phyloP scores from a whole-genome alignment of 2,888 invertebrate genomes.

The Andrena camellia region DNA sequence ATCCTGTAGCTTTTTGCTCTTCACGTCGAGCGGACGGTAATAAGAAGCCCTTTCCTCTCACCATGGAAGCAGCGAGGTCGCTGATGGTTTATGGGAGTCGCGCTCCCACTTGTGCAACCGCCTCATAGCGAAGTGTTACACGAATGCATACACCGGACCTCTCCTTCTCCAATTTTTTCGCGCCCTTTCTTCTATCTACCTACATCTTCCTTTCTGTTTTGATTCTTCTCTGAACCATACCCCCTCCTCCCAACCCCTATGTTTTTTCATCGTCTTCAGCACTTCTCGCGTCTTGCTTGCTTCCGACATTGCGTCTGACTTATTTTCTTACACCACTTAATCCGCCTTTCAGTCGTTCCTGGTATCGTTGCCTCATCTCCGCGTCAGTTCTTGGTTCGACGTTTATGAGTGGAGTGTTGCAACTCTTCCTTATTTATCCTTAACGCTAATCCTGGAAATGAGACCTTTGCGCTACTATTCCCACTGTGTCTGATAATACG shows the following conservation, averaged over 20 bases:
- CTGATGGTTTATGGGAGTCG: constrained; percentile 74
- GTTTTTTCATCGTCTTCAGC: background rate
- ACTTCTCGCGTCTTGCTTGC: background rate
- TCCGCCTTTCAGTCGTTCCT: background rate
- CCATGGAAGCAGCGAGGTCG: constrained; percentile 69
- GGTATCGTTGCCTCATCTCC: background rate
- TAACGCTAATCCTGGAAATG: background rate
- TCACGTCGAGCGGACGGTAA: constrained; percentile 49
- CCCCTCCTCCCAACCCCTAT: background rate
- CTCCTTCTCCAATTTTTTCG: constrained; percentile 26
- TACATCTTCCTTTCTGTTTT: constrained; percentile 21
- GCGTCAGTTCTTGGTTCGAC: background rate
- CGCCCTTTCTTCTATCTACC: constrained; percentile 1
- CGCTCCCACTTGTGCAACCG: constrained; percentile 72
- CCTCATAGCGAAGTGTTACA: constrained; percentile 51
- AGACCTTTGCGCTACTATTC: background rate
- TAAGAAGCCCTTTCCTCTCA: constrained; percentile 64
- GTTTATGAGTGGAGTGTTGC: background rate
- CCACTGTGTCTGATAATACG: no score
- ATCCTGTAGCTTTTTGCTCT: constrained; percentile 53
- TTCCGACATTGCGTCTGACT: background rate
- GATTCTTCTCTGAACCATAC: background rate
- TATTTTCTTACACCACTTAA: background rate
- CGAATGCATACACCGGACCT: constrained; percentile 61
- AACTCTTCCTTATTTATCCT: constrained; percentile 7